These are phyloP conservation scores for Narcine bancroftii DNA, from an alignment of 2,113 vertebrate species.

Conservation along the genomic window DNA sequence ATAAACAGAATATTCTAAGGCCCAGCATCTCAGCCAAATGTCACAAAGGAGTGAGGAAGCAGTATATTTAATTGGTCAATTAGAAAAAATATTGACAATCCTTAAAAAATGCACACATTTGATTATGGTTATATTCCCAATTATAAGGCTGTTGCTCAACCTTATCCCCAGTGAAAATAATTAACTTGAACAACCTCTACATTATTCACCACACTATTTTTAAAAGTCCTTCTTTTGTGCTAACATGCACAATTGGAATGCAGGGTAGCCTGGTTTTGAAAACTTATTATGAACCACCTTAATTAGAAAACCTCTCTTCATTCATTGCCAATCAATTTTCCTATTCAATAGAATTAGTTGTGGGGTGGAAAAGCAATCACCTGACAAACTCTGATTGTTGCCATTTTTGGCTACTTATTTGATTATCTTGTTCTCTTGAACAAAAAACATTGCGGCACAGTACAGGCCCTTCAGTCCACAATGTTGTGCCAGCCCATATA, in stretches of 20 bases:
- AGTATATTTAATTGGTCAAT: not conserved
- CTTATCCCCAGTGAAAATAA: not conserved
- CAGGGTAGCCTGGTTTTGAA: not conserved
- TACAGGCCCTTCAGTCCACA: too few relatives aligned
- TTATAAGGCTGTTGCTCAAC: not conserved
- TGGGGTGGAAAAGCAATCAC: not conserved
- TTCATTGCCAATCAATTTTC: not conserved
- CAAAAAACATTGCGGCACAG: too few relatives aligned
- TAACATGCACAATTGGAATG: not conserved
- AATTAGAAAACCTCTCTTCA: not conserved
- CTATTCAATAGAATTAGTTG: not conserved
- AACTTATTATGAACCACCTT: not conserved
- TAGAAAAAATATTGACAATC: not conserved
- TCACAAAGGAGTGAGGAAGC: not conserved
- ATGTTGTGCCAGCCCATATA: too few relatives aligned
- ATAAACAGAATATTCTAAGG: not conserved
- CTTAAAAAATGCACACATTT: not conserved
- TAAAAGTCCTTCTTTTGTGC: not conserved
- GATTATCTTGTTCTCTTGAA: not conserved
- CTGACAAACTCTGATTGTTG: not conserved
- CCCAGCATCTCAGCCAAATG: not conserved
- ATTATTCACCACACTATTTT: not conserved
- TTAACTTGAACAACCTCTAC: not conserved
- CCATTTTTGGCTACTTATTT: not conserved
- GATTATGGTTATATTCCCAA: not conserved